Percentiles rank a stretch among this genome's conserved stretches.
Evolutionary conservation across 2,888 invertebrate species (phyloP).

Genomic region (Erannis defoliaria): DNA sequence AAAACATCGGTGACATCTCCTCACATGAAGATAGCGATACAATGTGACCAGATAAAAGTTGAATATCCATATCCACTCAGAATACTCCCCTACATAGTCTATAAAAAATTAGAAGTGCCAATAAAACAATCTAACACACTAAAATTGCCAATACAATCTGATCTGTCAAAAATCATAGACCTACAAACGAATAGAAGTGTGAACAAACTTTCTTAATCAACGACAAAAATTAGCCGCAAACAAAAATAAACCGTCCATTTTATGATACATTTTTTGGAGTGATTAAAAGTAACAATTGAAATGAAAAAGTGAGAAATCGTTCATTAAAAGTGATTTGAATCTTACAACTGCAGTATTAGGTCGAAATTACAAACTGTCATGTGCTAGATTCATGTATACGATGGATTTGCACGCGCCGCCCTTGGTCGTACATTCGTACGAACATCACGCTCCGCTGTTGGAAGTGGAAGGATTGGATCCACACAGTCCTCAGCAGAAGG

Average conservation of each 20-base stretch:
- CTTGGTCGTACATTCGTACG: conserved; percentile 79
- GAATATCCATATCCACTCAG: conserved; percentile 52
- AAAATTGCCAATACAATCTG: conserved; percentile 13
- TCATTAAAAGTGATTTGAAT: neutral
- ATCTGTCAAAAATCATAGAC: conserved; percentile 18
- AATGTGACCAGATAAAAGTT: conserved; percentile 47
- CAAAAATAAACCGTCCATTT: neutral
- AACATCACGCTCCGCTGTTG: conserved; percentile 78
- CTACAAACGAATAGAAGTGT: conserved; percentile 31
- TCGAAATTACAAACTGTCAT: conserved; percentile 44
- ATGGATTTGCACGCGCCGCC: conserved; percentile 83
- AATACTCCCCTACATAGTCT: conserved; percentile 65
- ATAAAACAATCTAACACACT: conserved; percentile 21
- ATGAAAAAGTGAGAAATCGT: neutral
- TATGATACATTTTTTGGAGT: neutral
- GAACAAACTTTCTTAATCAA: conserved; percentile 34
- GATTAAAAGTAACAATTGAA: neutral
- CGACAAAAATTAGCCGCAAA: conserved; percentile 30
- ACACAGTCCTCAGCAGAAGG: conserved; percentile 83
- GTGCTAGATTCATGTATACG: conserved; percentile 47
- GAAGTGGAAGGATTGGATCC: conserved; percentile 81
- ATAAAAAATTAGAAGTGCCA: conserved; percentile 30
- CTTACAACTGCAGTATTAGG: neutral
- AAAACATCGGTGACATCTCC: conserved; percentile 63
- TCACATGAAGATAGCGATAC: conserved; percentile 48